Conservation (phyloP, 2,888 invertebrate species). For the Tribolium freemani region DNA sequence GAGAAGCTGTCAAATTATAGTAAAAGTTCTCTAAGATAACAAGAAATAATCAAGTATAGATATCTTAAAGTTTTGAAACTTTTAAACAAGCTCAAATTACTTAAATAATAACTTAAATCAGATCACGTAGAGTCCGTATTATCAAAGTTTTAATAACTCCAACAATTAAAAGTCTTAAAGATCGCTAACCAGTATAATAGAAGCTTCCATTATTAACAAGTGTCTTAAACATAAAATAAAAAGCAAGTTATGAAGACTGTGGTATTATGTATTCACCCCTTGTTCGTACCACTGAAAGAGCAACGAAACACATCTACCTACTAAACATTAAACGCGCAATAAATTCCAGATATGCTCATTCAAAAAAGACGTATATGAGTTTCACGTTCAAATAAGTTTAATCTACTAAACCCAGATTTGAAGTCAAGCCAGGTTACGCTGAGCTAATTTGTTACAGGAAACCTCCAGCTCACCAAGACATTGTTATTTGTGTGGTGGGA, state of each 20-base stretch:
- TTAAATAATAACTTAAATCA: neutral
- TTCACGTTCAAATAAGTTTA: constrained; percentile 1
- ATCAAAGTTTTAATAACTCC: neutral
- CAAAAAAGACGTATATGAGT: neutral
- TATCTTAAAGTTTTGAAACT: neutral
- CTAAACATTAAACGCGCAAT: constrained; percentile 2
- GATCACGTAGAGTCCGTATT: neutral
- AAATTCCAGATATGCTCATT: neutral
- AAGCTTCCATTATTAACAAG: neutral
- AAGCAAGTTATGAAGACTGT: neutral
- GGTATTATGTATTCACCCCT: neutral
- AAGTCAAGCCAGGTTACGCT: constrained; percentile 1
- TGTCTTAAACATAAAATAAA: neutral
- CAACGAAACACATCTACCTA: neutral
- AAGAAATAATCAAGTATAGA: neutral
- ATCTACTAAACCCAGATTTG: constrained; percentile 1
- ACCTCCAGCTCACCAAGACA: neutral
- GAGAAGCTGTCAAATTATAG: constrained; percentile 17
- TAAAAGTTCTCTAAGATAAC: neutral
- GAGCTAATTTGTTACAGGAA: constrained; percentile 28
- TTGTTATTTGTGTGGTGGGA: constrained; percentile 7
- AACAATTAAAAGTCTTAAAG: neutral
- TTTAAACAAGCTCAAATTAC: neutral
- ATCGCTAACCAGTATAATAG: neutral
- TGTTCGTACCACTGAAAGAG: neutral